Conservation (phyloP, 2,113 vertebrate genomes). For the Sebastes fasciatus region DNA sequence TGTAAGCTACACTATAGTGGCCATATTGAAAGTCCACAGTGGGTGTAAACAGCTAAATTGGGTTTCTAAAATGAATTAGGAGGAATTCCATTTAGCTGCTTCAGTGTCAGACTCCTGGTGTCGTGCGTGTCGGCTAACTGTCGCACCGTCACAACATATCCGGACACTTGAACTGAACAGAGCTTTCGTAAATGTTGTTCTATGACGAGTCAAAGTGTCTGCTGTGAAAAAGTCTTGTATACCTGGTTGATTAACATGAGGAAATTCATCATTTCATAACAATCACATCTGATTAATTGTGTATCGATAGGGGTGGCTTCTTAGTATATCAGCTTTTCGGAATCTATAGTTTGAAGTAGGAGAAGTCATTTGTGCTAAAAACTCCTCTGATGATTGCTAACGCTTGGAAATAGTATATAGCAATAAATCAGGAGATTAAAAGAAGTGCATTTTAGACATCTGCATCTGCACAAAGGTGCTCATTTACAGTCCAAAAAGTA, state of each 20-base stretch:
- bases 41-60: constrained; percentile 12
- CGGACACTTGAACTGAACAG: neutral
- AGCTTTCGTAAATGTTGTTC: neutral
- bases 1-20: neutral
- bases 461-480: neutral
- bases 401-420: neutral
- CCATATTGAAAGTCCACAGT: neutral
- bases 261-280: neutral
- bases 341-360: neutral
- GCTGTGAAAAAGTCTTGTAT: too few species aligned
- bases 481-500: neutral
- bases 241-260: neutral
- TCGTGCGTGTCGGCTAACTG: neutral
- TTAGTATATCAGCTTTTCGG: neutral
- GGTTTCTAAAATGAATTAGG: neutral
- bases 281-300: neutral
- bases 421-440: neutral
- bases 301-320: neutral
- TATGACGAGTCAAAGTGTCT: neutral
- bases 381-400: neutral
- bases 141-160: neutral
- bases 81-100: neutral
- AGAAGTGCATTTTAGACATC: neutral
- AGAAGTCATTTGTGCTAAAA: neutral
- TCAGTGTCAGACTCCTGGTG: neutral